These are phyloP conservation scores for Phrynocephalus versicolor DNA, from an alignment of 2,113 vertebrate species.

Conservation along the genomic window DNA sequence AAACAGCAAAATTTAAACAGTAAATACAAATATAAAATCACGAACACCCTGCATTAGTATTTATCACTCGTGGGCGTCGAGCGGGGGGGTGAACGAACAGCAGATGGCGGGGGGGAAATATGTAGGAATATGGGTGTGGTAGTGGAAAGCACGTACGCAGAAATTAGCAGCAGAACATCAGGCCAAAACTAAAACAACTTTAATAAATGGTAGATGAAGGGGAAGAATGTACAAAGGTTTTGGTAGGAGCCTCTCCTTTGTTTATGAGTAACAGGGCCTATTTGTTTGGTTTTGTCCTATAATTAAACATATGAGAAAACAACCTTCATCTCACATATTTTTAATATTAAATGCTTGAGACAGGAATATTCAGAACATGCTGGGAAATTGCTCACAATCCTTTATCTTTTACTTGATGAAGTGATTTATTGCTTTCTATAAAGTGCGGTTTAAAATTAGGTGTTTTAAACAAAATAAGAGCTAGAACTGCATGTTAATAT, in stretches of 20 bases:
- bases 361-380: not conserved
- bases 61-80: no score
- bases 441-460: not conserved
- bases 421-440: not conserved
- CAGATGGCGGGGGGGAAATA: no score
- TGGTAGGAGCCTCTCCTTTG: not conserved
- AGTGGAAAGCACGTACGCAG: not conserved
- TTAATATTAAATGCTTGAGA: not conserved
- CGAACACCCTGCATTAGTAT: no score
- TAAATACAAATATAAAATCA: no score
- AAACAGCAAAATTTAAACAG: no score
- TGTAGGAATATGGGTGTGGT: not conserved
- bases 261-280: not conserved
- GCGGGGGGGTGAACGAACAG: no score
- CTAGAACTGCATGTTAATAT: not conserved
- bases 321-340: not conserved
- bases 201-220: slow-evolving; percentile 11
- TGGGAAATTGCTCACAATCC: not conserved
- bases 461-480: not conserved
- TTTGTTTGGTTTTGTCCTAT: not conserved
- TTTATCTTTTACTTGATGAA: not conserved
- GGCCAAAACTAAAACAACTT: not conserved
- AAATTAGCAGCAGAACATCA: not conserved
- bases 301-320: slow-evolving; percentile 14
- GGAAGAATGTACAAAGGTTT: not conserved